Evolutionary conservation across 2,888 invertebrate genomes (phyloP), one percentile per base, ranked within the genome.

Genomic region (Mesorhabditis spiculigera): DNA sequence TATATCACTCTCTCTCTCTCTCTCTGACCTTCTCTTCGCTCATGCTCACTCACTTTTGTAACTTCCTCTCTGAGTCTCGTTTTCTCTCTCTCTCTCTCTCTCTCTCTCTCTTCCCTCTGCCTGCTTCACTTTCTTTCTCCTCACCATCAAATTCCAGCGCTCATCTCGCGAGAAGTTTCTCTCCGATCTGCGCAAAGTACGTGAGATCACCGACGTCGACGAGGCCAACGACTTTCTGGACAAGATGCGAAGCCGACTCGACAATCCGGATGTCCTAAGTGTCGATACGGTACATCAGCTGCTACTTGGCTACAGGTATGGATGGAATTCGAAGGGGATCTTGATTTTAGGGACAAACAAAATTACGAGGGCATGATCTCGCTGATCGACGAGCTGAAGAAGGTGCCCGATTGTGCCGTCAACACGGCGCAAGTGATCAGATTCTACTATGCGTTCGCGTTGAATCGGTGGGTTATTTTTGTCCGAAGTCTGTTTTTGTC

Each of bases 121-220:
- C n/a, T n/a, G n/a, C n/a, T n/a, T n/a, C n/a, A n/a, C n/a, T n/a
- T n/a, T n/a, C n/a, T n/a, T n/a, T n/a, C n/a, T n/a, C n/a, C n/a
- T n/a, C n/a, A 68, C 66, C 63, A 44, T 69, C 45, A 62, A 43
- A 66, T 63, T 63, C 86, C 62, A 95, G 94, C 88, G 93, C 94
- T 0, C 95, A 95, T 92, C 95, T 89, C 94, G 95, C 87, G 97
- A 98, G 87, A 96, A 96, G 88, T 98, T 98, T 88, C 89, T 97
- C 67, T 78, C 90, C 5, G 98, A 98, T 87, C 88, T 98, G 61
- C 91, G 96, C 43, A 94, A 94, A 88, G 92, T 93, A 0, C 91
- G 95, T 65, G 95, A 97, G 85, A 91, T 91, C 3, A 91, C 91
- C 87, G 91, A 91, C 68, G 91, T 91, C 68, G 94, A 93, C 2